Conservation (phyloP, 2,888 invertebrate genomes). For the Leucophenga maculata region DNA sequence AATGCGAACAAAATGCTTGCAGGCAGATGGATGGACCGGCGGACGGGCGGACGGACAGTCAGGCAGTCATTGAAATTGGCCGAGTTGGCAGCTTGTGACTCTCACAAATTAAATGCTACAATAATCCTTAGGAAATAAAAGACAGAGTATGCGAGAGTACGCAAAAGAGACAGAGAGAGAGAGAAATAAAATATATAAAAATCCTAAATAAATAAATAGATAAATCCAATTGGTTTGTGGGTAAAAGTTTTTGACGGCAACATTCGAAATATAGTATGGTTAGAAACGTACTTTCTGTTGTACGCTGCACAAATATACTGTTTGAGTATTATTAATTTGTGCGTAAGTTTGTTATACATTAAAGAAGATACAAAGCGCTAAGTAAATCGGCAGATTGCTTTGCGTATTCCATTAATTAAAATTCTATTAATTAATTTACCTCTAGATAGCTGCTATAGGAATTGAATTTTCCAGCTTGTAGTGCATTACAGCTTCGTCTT, state of each 20-base stretch:
- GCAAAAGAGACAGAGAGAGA: background rate
- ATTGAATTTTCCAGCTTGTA: too few species aligned
- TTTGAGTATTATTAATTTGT: too few species aligned
- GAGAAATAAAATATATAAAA: background rate
- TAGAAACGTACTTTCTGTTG: background rate
- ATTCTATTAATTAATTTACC: too few species aligned
- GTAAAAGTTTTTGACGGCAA: conserved; percentile 3
- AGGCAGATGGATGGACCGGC: conserved; percentile 52
- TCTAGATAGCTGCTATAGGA: too few species aligned
- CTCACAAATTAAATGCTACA: conserved; percentile 62
- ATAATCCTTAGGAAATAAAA: conserved; percentile 49
- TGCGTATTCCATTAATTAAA: too few species aligned
- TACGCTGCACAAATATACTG: too few species aligned
- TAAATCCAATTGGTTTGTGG: conserved; percentile 11
- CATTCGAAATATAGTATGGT: background rate
- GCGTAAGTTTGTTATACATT: too few species aligned
- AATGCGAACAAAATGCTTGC: conserved; percentile 37
- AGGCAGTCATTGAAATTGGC: conserved; percentile 22
- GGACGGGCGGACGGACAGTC: conserved; percentile 24
- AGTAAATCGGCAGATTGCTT: too few species aligned
- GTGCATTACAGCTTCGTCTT: too few species aligned
- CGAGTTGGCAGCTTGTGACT: conserved; percentile 42
- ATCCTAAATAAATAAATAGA: background rate
- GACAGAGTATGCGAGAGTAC: background rate
- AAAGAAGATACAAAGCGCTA: too few species aligned